These are phyloP conservation scores for Macquaria australasica DNA, from an alignment of 2,113 vertebrate genomes.

Conservation along the genomic window DNA sequence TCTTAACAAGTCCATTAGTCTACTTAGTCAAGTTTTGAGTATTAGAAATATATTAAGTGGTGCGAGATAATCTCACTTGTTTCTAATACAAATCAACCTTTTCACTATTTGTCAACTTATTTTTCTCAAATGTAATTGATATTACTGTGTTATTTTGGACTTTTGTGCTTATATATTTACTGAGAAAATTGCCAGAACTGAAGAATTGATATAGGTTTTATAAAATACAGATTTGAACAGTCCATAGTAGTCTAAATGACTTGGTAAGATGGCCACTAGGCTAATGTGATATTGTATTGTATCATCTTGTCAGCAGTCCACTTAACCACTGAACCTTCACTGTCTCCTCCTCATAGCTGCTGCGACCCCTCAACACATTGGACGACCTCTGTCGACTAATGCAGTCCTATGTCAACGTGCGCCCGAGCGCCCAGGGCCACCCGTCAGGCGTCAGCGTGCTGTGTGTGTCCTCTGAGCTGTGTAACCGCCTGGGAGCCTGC, in stretches of 20 bases:
- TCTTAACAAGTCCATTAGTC: slow-evolving; percentile 57
- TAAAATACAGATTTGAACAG: neutral
- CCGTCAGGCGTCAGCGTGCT: slow-evolving; percentile 89
- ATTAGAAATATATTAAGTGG: neutral
- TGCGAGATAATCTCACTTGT: neutral
- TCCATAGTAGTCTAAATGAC: slow-evolving; percentile 17
- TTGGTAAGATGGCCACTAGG: slow-evolving; percentile 32
- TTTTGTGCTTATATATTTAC: neutral
- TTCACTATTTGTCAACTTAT: neutral
- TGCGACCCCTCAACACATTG: slow-evolving; percentile 96
- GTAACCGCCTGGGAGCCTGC: slow-evolving; percentile 95
- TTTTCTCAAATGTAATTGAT: neutral
- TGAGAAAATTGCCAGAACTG: neutral
- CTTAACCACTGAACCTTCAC: slow-evolving; percentile 22
- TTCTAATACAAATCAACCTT: neutral
- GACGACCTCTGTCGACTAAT: slow-evolving; percentile 96
- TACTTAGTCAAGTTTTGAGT: neutral
- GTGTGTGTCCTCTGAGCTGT: slow-evolving; percentile 94
- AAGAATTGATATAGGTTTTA: neutral
- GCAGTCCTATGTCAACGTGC: slow-evolving; percentile 90
- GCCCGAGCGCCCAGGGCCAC: slow-evolving; percentile 78
- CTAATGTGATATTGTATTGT: neutral
- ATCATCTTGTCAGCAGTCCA: neutral
- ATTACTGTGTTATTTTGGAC: neutral
- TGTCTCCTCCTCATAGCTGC: slow-evolving; percentile 85